Conservation (phyloP, 2,113 vertebrate genomes). For the Otolemur garnettii region DNA sequence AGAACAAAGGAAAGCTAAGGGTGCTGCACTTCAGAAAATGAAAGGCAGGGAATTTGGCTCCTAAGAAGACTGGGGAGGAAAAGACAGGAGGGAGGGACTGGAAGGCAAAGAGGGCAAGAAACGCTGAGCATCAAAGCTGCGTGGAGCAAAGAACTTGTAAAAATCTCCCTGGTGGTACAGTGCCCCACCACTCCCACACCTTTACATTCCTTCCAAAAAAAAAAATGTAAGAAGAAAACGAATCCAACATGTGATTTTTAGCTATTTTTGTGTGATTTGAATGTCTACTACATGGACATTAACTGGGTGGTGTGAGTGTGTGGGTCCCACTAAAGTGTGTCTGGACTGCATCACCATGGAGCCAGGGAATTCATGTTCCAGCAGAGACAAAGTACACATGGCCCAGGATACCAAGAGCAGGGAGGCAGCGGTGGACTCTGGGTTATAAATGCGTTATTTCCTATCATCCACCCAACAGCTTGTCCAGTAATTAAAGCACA, state of each 20-base stretch:
- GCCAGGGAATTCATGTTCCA: background rate
- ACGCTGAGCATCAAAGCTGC: background rate
- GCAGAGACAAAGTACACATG: background rate
- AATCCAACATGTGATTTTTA: background rate
- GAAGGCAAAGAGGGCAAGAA: background rate
- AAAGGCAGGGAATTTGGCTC: background rate
- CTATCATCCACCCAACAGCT: background rate
- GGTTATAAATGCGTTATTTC: background rate
- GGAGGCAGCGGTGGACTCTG: background rate
- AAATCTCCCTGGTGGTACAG: background rate
- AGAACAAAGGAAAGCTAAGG: background rate
- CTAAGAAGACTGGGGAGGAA: background rate
- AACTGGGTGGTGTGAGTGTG: background rate
- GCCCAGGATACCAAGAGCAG: background rate
- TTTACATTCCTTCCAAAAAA: background rate
- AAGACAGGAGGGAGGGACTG: background rate
- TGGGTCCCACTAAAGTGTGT: background rate
- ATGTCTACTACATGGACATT: background rate
- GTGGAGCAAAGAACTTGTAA: background rate
- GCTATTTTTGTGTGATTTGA: background rate
- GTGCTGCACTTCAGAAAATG: background rate
- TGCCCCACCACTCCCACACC: background rate
- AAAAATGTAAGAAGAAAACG: background rate
- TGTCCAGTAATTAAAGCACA: background rate
- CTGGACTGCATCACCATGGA: background rate